Conservation (phyloP, 1,140 invertebrate genomes). For the Neodiprion fabricii region DNA sequence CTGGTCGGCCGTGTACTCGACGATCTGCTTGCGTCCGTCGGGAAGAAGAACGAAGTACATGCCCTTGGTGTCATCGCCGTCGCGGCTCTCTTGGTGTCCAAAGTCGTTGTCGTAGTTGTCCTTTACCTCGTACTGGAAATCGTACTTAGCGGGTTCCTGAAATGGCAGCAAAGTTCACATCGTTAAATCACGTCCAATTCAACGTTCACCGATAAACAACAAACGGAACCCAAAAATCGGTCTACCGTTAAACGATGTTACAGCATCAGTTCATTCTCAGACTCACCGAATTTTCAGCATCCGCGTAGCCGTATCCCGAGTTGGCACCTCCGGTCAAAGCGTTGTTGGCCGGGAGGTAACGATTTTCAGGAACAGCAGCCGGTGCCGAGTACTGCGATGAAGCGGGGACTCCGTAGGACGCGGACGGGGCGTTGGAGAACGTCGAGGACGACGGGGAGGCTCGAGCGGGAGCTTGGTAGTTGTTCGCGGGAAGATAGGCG, state of each 20-base stretch:
- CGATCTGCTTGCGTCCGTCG: conserved; percentile 79
- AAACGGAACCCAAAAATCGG: neutral
- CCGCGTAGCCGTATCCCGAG: neutral
- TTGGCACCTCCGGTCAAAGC: neutral
- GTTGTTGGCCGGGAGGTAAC: conserved; percentile 5
- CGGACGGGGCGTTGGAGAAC: neutral
- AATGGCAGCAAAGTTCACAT: conserved; percentile 22
- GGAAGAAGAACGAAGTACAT: conserved; percentile 77
- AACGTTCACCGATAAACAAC: neutral
- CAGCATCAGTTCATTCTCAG: neutral
- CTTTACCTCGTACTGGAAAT: conserved; percentile 77
- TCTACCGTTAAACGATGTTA: too few relatives aligned
- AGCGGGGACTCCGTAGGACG: neutral
- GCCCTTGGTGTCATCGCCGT: conserved; percentile 72
- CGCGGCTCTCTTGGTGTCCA: conserved; percentile 73
- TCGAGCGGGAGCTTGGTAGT: neutral
- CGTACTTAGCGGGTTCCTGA: conserved; percentile 73
- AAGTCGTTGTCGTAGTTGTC: conserved; percentile 77
- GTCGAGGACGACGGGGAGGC: neutral
- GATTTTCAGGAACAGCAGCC: neutral
- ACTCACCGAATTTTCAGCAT: conserved; percentile 7
- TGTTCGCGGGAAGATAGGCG: neutral
- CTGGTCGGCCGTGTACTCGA: conserved; percentile 79
- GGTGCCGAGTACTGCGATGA: neutral
- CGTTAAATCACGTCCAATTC: neutral